Conservation (phyloP, 2,797 vertebrate genomes). For the Jordanella pulchra region DNA sequence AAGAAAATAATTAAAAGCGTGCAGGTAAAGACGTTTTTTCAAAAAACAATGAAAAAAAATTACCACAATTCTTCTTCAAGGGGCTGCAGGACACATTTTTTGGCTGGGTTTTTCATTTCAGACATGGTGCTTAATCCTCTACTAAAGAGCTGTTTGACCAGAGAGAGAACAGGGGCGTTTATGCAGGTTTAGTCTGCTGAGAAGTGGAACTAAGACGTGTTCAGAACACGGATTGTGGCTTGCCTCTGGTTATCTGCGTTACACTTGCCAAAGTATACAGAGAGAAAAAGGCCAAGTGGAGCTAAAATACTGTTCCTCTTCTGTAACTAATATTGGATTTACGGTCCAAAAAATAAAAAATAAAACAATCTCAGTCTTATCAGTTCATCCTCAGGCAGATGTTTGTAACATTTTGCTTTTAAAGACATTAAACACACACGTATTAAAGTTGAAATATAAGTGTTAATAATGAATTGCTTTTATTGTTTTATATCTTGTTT, state of each 20-base stretch:
- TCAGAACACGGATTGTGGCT: slow-evolving; percentile 44
- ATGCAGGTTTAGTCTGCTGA: slow-evolving; percentile 59
- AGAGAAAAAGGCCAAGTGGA: slow-evolving; percentile 20
- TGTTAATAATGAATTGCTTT: too few species aligned
- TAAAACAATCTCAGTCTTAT: not conserved
- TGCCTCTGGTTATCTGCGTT: slow-evolving; percentile 40
- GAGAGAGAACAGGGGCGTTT: slow-evolving; percentile 35
- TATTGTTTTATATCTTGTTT: not conserved
- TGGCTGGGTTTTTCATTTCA: slow-evolving; percentile 35
- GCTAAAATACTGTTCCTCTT: slow-evolving; percentile 17
- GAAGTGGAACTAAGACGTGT: slow-evolving; percentile 71
- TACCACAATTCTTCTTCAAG: not conserved
- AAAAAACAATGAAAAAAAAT: not conserved
- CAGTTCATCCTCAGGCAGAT: not conserved
- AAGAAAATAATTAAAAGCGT: not conserved
- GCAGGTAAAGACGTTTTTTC: not conserved
- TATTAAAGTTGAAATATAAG: not conserved
- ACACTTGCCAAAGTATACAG: slow-evolving; percentile 37
- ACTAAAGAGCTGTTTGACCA: slow-evolving; percentile 42
- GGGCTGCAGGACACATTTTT: slow-evolving; percentile 13
- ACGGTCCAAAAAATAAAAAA: slow-evolving; percentile 18
- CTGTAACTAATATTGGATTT: slow-evolving; percentile 16
- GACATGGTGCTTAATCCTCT: slow-evolving; percentile 48
- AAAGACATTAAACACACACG: not conserved
- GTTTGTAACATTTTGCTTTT: too few species aligned